A percentile compares a stretch with the other conserved stretches of the same genome.
These are phyloP conservation scores for Crematogaster levior DNA, from an alignment of 2,888 invertebrate genomes.

Conservation along the genomic window DNA sequence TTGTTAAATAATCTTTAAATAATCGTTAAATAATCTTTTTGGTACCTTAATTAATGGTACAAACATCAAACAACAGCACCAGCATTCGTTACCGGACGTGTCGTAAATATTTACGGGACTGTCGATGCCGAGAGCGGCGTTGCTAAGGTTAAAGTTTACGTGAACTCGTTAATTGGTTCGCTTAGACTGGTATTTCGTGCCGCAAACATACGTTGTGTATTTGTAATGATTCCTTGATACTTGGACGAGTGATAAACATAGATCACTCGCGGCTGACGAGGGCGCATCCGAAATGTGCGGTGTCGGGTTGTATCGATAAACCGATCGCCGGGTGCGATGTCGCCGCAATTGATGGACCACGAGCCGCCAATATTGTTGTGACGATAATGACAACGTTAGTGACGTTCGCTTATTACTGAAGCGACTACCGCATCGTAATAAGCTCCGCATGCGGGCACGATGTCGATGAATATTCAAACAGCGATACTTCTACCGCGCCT, in stretches of 20 bases:
- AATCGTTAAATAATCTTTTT: background rate
- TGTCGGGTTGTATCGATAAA: conserved; percentile 37
- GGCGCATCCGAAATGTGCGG: conserved; percentile 33
- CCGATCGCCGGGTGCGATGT: conserved; percentile 50
- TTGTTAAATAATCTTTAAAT: conserved; percentile 2
- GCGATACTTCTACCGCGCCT: conserved; percentile 29
- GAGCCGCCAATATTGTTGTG: conserved; percentile 65
- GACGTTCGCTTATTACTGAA: conserved; percentile 70
- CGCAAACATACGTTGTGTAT: conserved; percentile 29
- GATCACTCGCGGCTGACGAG: conserved; percentile 22
- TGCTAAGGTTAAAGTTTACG: conserved; percentile 39
- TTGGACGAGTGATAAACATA: conserved; percentile 19
- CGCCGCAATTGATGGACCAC: conserved; percentile 69
- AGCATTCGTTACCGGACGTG: too few relatives aligned
- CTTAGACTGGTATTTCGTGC: conserved; percentile 24
- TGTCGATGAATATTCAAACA: conserved; percentile 71
- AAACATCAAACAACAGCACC: background rate
- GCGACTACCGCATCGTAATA: conserved; percentile 68
- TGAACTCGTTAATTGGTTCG: conserved; percentile 41
- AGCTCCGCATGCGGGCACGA: conserved; percentile 44
- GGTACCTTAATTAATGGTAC: conserved; percentile 6
- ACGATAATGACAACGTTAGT: conserved; percentile 74
- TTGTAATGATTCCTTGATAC: conserved; percentile 26
- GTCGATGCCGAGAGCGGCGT: background rate
- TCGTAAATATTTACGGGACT: conserved; percentile 8